Percentiles rank a stretch among this genome's conserved stretches.
These are phyloP conservation scores for Drosophila suzukii DNA, from an alignment of 1,140 invertebrate genomes.

Conservation along the genomic window DNA sequence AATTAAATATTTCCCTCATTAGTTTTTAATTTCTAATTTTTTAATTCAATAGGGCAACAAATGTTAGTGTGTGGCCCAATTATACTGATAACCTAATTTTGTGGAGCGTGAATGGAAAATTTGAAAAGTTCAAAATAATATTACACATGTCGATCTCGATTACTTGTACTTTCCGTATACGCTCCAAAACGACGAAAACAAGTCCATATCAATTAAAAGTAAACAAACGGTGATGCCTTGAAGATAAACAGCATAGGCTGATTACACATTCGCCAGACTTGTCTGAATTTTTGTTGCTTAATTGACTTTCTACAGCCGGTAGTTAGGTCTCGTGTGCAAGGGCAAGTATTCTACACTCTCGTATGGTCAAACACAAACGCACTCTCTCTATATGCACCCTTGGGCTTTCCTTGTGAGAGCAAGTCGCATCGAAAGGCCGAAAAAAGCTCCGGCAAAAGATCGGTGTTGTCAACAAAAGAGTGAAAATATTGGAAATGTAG, in stretches of 20 bases:
- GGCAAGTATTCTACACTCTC: conserved; percentile 23
- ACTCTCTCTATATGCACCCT: not conserved
- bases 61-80: too few relatives aligned
- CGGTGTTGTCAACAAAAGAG: not conserved
- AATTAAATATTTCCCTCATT: not conserved
- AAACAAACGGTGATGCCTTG: conserved; percentile 12
- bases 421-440: not conserved
- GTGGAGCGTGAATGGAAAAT: not conserved
- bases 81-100: not conserved
- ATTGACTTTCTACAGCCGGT: conserved; percentile 13
- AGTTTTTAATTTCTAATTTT: not conserved
- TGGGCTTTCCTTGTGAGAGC: not conserved
- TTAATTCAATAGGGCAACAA: too few relatives aligned
- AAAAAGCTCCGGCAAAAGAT: not conserved
- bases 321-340: conserved; percentile 26
- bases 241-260: not conserved
- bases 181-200: conserved; percentile 16
- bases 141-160: not conserved
- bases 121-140: not conserved
- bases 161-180: not conserved
- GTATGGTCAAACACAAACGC: not conserved
- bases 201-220: conserved; percentile 5
- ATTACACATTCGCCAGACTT: conserved; percentile 22
- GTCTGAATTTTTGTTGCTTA: not conserved
- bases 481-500: not conserved